Conservation (phyloP, 1,140 invertebrate genomes). For the Zaprionus nigranus region DNA sequence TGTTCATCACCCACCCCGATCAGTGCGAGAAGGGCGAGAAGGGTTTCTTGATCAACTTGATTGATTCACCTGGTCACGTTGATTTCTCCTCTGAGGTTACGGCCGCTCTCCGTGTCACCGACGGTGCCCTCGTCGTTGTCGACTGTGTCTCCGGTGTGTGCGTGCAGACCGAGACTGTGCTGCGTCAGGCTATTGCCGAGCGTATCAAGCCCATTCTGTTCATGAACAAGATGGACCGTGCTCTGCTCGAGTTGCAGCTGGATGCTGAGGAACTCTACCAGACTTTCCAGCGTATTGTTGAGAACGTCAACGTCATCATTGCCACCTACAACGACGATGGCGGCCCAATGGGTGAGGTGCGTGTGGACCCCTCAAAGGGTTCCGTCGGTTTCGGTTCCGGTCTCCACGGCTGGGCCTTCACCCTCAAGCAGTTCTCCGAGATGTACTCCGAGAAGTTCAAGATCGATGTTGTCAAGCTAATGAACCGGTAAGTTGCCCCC, state of each 20-base stretch:
- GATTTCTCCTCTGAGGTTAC: conserved; percentile 99
- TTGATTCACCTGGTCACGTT: conserved; percentile 99
- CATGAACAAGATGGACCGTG: conserved; percentile 99
- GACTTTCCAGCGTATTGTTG: conserved; percentile 99
- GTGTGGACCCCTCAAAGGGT: conserved; percentile 98
- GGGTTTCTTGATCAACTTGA: conserved; percentile 99
- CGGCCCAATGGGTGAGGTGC: conserved; percentile 99
- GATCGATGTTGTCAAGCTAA: conserved; percentile 98
- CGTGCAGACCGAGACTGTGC: conserved; percentile 99
- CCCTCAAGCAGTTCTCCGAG: conserved; percentile 99
- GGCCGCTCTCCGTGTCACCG: conserved; percentile 99
- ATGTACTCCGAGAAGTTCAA: conserved; percentile 99
- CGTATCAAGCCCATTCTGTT: conserved; percentile 99
- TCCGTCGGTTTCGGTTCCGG: conserved; percentile 99
- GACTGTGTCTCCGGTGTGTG: conserved; percentile 99
- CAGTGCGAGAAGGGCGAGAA: conserved; percentile 95
- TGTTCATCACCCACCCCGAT: conserved; percentile 94
- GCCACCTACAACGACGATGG: conserved; percentile 99
- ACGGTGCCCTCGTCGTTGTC: conserved; percentile 99
- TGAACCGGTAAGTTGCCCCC: conserved; percentile 90
- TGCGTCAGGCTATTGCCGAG: conserved; percentile 99
- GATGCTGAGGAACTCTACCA: conserved; percentile 99
- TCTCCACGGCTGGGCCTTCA: conserved; percentile 99
- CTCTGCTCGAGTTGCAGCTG: conserved; percentile 96
- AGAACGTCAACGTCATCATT: conserved; percentile 99